Evolutionary conservation across 2,797 vertebrate genomes (phyloP).

Genomic region (Trichosurus vulpecula): DNA sequence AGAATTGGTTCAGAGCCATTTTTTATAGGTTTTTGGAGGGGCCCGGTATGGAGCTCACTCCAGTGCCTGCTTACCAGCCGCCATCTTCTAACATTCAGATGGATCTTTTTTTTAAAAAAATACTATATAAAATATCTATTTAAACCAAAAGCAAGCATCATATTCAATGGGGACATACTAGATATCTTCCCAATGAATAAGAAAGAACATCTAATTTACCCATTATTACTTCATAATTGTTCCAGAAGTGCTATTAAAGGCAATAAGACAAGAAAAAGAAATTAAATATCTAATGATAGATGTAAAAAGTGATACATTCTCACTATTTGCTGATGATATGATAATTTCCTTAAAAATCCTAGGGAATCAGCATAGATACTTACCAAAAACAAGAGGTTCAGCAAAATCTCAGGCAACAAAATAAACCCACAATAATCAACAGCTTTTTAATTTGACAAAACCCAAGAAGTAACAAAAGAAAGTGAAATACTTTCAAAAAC

Average conservation of each 20-base stretch:
- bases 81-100: too few relatives aligned
- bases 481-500: background rate
- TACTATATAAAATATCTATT: background rate
- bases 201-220: background rate
- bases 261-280: background rate
- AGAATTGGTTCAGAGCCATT: too few relatives aligned
- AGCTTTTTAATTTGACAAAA: background rate
- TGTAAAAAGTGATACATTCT: background rate
- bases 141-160: background rate
- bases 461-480: background rate
- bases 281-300: background rate
- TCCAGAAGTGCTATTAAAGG: background rate
- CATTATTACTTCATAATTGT: background rate
- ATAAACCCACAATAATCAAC: background rate
- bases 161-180: background rate
- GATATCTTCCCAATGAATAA: background rate
- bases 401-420: background rate
- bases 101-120: background rate
- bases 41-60: too few relatives aligned
- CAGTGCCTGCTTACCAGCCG: too few relatives aligned
- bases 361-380: background rate
- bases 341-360: background rate
- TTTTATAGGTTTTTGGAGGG: too few relatives aligned
- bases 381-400: background rate
- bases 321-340: background rate